Percentiles rank a stretch among this genome's conserved stretches.
Conservation (phyloP, 2,888 invertebrate genomes). For the Hydriomena furcata region DNA sequence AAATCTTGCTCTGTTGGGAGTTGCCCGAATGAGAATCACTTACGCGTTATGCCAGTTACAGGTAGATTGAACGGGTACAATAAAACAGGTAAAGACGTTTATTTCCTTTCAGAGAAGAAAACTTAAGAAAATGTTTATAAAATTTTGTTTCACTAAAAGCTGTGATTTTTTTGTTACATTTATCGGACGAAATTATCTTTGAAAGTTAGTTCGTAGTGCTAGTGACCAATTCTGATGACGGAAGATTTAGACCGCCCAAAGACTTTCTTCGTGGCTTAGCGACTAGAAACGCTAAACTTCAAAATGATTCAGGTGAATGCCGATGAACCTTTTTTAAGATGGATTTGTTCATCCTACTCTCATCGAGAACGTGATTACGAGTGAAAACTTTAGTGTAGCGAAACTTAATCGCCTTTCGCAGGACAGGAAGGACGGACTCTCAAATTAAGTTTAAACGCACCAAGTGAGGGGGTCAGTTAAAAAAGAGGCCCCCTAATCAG, state of each 20-base stretch:
- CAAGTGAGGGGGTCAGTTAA: slow-evolving; percentile 81
- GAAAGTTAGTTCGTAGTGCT: too few species aligned
- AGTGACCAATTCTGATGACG: too few species aligned
- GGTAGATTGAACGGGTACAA: slow-evolving; percentile 46
- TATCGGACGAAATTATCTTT: not conserved
- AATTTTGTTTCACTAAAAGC: slow-evolving; percentile 13
- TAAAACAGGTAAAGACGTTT: slow-evolving; percentile 33
- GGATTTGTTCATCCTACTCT: not conserved
- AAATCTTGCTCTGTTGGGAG: slow-evolving; percentile 62
- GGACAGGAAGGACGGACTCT: slow-evolving; percentile 58
- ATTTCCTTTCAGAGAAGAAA: slow-evolving; percentile 28
- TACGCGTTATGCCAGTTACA: slow-evolving; percentile 44
- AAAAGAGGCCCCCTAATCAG: slow-evolving; percentile 82
- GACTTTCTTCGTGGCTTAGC: too few species aligned
- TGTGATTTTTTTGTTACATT: not conserved
- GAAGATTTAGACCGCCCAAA: too few species aligned
- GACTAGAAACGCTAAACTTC: too few species aligned
- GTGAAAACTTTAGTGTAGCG: slow-evolving; percentile 40
- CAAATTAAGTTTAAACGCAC: slow-evolving; percentile 80
- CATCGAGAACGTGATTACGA: slow-evolving; percentile 1
- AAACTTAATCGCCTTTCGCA: slow-evolving; percentile 62
- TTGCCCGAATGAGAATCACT: slow-evolving; percentile 45
- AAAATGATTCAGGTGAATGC: too few species aligned
- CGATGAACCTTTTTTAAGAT: not conserved
- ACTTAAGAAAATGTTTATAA: slow-evolving; percentile 32